Evolutionary conservation across 23 tunicate genomes (phyloP).

Genomic region (Corella eumyota): DNA sequence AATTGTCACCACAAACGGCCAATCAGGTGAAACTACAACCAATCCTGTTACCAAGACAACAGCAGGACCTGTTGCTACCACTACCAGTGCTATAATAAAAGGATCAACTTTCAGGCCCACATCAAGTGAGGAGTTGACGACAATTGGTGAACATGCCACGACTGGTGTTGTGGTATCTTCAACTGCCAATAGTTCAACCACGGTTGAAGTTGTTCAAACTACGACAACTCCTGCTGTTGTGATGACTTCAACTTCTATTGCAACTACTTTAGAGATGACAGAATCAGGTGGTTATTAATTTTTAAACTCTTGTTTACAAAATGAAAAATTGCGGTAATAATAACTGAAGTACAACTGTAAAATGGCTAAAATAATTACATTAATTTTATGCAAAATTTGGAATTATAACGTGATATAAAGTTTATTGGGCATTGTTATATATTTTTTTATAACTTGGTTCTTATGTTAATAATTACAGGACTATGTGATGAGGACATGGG

Average conservation of each 20-base stretch:
- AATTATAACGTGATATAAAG: too few species aligned
- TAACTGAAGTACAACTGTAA: too few species aligned
- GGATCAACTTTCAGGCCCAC: not conserved
- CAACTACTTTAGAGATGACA: constrained; percentile 18
- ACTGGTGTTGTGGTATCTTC: constrained; percentile 11
- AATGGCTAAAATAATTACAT: too few species aligned
- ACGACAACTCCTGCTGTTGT: constrained; percentile 19
- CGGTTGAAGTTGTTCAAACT: constrained; percentile 3
- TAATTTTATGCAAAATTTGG: too few species aligned
- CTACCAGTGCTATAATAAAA: not conserved
- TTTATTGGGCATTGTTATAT: too few species aligned
- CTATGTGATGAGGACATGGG: constrained; percentile 78
- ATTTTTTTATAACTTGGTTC: too few species aligned
- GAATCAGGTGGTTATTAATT: too few species aligned
- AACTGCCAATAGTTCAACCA: not conserved
- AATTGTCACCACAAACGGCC: not conserved
- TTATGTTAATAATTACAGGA: too few species aligned
- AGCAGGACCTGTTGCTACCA: not conserved
- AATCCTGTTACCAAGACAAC: not conserved
- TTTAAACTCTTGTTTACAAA: too few species aligned
- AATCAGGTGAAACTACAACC: not conserved
- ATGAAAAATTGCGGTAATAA: too few species aligned
- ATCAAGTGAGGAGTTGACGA: too few species aligned
- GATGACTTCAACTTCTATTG: constrained; percentile 14
- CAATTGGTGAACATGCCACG: constrained; percentile 26